These are phyloP conservation scores for Leucophenga montana DNA, from an alignment of 2,888 invertebrate species.

Conservation along the genomic window DNA sequence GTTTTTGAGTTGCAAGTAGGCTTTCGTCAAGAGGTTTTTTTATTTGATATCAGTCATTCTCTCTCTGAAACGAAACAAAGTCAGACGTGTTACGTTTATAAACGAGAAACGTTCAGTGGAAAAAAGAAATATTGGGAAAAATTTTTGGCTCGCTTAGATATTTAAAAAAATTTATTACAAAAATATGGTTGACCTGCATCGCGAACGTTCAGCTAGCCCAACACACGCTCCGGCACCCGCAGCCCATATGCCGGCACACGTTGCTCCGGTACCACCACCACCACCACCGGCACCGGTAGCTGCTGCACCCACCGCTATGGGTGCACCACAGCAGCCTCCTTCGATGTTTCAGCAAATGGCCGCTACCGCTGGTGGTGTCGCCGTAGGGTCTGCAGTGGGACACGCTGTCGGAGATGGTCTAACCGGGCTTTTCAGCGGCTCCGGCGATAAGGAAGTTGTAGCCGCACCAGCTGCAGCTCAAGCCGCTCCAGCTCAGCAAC, in stretches of 20 bases:
- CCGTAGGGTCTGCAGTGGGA: slow-evolving; percentile 96
- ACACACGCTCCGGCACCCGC: slow-evolving; percentile 70
- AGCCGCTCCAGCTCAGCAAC: slow-evolving; percentile 72
- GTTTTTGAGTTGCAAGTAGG: no score
- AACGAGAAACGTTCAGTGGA: not conserved
- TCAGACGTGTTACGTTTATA: no score
- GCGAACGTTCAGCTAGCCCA: slow-evolving; percentile 83
- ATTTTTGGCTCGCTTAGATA: not conserved
- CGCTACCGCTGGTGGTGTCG: slow-evolving; percentile 98
- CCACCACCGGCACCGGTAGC: slow-evolving; percentile 74
- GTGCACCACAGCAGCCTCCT: slow-evolving; percentile 81
- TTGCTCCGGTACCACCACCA: slow-evolving; percentile 76
- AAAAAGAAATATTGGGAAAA: not conserved
- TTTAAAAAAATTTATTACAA: slow-evolving; percentile 38
- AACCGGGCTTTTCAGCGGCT: slow-evolving; percentile 83
- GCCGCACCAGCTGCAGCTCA: slow-evolving; percentile 73
- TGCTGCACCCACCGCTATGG: slow-evolving; percentile 78
- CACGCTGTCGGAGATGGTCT: slow-evolving; percentile 93
- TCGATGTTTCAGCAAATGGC: slow-evolving; percentile 98
- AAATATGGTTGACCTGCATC: slow-evolving; percentile 79
- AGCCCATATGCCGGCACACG: slow-evolving; percentile 64
- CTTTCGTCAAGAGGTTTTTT: no score
- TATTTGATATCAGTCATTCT: no score
- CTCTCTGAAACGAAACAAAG: no score
- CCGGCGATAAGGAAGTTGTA: slow-evolving; percentile 72